A percentile compares a stretch with the other conserved stretches of the same genome.
Conservation (phyloP, 2,113 vertebrate genomes). For the Lipophrys pholis region DNA sequence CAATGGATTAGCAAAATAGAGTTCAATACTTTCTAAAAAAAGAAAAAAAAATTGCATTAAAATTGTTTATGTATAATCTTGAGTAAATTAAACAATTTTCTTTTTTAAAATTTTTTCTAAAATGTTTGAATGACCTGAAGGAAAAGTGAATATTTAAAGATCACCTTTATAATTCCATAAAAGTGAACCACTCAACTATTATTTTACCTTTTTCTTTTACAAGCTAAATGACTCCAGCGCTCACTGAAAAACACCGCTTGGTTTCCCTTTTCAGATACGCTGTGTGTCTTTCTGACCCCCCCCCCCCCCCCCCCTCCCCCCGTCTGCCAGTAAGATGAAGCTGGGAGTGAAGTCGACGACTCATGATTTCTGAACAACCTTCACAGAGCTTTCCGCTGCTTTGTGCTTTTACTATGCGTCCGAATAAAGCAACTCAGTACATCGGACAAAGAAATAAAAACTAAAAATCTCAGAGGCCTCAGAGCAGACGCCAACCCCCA, state of each 20-base stretch:
- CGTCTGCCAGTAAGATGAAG: conserved; percentile 14
- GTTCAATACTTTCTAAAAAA: too few species aligned
- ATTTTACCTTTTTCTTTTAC: not conserved
- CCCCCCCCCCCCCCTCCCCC: too few species aligned
- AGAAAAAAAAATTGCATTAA: too few species aligned
- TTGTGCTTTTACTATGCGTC: conserved; percentile 30
- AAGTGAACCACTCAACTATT: conserved; percentile 14
- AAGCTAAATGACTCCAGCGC: conserved; percentile 14
- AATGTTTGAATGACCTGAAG: too few species aligned
- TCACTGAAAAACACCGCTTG: conserved; percentile 19
- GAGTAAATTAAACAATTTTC: too few species aligned
- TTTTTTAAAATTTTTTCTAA: too few species aligned
- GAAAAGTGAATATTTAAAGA: conserved; percentile 20
- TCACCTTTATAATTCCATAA: conserved; percentile 32
- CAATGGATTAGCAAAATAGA: too few species aligned
- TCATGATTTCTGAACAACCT: conserved; percentile 41
- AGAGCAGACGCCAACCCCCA: not conserved
- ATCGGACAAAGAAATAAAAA: not conserved
- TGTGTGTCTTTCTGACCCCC: conserved; percentile 29
- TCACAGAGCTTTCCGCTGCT: conserved; percentile 30
- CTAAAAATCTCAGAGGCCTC: conserved; percentile 14
- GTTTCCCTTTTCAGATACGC: conserved; percentile 35
- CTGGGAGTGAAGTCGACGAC: conserved; percentile 21
- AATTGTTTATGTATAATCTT: too few species aligned
- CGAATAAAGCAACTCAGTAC: conserved; percentile 21